These are phyloP conservation scores for Orthonevra nobilis DNA, from an alignment of 2,888 invertebrate genomes.

Conservation along the genomic window DNA sequence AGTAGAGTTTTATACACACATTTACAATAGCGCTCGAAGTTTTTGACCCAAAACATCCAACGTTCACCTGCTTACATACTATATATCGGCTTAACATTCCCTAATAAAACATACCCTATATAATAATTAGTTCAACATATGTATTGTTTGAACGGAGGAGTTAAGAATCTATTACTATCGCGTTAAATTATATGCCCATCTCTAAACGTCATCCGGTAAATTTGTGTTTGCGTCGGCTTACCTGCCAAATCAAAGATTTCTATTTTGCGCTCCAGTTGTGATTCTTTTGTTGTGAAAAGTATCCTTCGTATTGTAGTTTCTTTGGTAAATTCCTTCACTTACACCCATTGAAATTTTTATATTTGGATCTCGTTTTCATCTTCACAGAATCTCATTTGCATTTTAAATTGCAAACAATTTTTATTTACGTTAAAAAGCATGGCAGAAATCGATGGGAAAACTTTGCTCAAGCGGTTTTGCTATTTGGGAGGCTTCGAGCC, in stretches of 20 bases:
- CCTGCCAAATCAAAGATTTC: conserved; percentile 15
- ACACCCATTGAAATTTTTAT: neutral
- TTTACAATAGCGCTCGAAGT: too few species aligned
- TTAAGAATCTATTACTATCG: too few species aligned
- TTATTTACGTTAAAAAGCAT: too few species aligned
- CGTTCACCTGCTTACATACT: too few species aligned
- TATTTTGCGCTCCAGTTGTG: conserved; percentile 42
- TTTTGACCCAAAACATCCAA: too few species aligned
- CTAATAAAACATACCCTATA: too few species aligned
- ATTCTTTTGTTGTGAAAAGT: neutral
- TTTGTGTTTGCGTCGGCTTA: conserved; percentile 41
- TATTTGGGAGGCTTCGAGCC: conserved; percentile 74
- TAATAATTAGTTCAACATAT: too few species aligned
- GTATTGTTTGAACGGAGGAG: too few species aligned
- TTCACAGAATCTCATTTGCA: neutral
- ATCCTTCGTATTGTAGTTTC: conserved; percentile 8
- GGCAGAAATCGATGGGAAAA: conserved; percentile 35
- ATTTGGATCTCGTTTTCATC: neutral
- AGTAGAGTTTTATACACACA: too few species aligned
- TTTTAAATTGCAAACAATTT: too few species aligned
- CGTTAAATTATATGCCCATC: conserved; percentile 5
- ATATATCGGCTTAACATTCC: too few species aligned
- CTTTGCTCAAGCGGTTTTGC: conserved; percentile 74
- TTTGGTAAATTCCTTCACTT: conserved; percentile 1
- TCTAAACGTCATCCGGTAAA: conserved; percentile 13